Evolutionary conservation across 2,888 invertebrate species (phyloP), one percentile per base, ranked within the genome.

Genomic region (Muschampia staudingeri): DNA sequence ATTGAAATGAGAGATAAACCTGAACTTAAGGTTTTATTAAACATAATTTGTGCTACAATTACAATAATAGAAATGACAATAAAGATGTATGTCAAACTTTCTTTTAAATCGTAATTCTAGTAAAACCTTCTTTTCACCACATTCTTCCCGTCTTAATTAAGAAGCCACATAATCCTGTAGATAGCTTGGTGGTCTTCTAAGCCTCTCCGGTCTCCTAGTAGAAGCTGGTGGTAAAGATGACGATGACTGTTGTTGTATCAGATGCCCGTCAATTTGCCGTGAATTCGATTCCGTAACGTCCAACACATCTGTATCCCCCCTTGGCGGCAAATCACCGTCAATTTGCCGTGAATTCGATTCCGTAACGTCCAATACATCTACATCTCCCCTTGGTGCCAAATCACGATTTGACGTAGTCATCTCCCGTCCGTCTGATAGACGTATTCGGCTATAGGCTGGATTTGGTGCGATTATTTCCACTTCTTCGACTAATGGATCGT

Each of bases 381-480:
- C 12, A 25, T 61, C 61, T 3, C 61, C 61, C 25, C 61, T 61
- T 6, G 25, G 61, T 11, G 61, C 61, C 12, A 61, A 61, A 61
- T 61, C 25, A 12, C 61, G 61, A 25, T 61, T 61, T 11, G 25
- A 61, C 61, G 25, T 61, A 25, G 61, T 61, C 12, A n/a, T 61
- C 6, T 61, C 71, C 44, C 42, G 42, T 30, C 73, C 48, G 16
- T 73, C 73, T 9, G 73, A 73, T 34, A 73, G 25, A 6, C 73
- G 25, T 25, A 73, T 48, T 34, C 52, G 25, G 16, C 48, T 73
- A 19, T 48, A 72, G 19, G 30, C 44, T 7, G 48, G 72, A 16
- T 48, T 72, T 30, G 72, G 72, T 34, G 44, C 72, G 4, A 72
- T 48, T 48, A 48, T 25, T 30, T 72, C 72, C 14, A 72, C 72